Evolutionary conservation across 2,888 invertebrate species (phyloP).

Genomic region (Xestoiulus laeticollis): DNA sequence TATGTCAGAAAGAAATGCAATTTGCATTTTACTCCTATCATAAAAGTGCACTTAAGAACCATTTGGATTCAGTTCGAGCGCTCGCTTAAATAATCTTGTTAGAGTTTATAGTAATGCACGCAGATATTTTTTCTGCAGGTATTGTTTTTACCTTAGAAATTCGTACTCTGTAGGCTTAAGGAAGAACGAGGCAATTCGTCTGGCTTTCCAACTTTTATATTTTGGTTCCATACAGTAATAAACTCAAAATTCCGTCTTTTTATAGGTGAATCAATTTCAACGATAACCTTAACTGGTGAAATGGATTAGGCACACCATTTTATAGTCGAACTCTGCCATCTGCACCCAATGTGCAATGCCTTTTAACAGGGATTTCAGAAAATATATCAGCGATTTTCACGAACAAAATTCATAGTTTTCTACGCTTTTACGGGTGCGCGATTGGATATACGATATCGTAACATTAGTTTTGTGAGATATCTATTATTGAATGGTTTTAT

Average conservation of each 20-base stretch:
- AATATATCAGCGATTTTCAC: background rate
- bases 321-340: background rate
- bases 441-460: background rate
- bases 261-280: slow-evolving; percentile 38
- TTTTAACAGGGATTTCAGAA: background rate
- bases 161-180: background rate
- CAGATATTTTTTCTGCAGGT: slow-evolving; percentile 13
- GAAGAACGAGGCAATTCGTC: slow-evolving; percentile 17
- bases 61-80: slow-evolving; percentile 46
- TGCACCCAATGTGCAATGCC: background rate
- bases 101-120: slow-evolving; percentile 45
- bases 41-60: slow-evolving; percentile 48
- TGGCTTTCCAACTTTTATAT: slow-evolving; percentile 4
- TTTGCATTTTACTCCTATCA: slow-evolving; percentile 45
- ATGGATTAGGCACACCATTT: slow-evolving; percentile 28
- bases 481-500: background rate
- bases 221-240: background rate
- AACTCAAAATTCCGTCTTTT: background rate
- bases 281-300: slow-evolving; percentile 34
- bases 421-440: background rate
- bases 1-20: slow-evolving; percentile 36
- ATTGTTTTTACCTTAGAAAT: background rate
- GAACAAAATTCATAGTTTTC: background rate
- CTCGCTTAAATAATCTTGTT: slow-evolving; percentile 48
- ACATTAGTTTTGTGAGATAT: background rate